Percentiles rank a stretch among this genome's conserved stretches.
Evolutionary conservation across 2,797 vertebrate genomes (phyloP).

Genomic region (Phrynocephalus vlangalii): DNA sequence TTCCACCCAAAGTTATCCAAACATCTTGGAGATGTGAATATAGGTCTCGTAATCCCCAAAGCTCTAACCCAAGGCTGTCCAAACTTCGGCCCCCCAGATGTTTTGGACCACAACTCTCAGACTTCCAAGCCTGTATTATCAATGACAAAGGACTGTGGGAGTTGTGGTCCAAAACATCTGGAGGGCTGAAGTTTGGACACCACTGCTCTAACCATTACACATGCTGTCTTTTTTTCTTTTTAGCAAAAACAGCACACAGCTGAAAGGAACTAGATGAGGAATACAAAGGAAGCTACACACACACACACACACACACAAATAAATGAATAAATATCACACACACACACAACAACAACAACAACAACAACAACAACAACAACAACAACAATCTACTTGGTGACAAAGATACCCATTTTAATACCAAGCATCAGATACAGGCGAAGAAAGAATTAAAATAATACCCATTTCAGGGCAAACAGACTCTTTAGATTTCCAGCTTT

Average conservation of each 20-base stretch:
- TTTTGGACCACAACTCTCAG: too few relatives aligned
- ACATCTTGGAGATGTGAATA: neutral
- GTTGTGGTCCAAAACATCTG: too few relatives aligned
- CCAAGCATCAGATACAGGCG: neutral
- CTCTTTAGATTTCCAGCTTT: neutral
- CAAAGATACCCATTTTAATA: too few relatives aligned
- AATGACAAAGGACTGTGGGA: too few relatives aligned
- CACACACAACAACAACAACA: neutral
- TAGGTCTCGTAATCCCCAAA: neutral
- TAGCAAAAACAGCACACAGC: neutral
- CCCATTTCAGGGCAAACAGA: neutral
- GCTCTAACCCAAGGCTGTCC: too few relatives aligned
- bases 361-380: neutral
- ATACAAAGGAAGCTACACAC: neutral
- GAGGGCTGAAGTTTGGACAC: too few relatives aligned
- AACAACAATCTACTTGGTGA: too few relatives aligned
- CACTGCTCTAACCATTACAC: neutral
- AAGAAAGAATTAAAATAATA: neutral
- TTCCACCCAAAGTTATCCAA: neutral
- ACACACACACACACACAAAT: neutral
- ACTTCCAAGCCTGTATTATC: too few relatives aligned
- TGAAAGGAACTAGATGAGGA: neutral
- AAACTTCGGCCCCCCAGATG: too few relatives aligned
- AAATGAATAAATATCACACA: too few relatives aligned
- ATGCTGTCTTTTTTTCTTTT: too few relatives aligned